phyloP scores from a whole-genome alignment of 2,888 invertebrate genomes.

The Yponomeuta cagnagella region DNA sequence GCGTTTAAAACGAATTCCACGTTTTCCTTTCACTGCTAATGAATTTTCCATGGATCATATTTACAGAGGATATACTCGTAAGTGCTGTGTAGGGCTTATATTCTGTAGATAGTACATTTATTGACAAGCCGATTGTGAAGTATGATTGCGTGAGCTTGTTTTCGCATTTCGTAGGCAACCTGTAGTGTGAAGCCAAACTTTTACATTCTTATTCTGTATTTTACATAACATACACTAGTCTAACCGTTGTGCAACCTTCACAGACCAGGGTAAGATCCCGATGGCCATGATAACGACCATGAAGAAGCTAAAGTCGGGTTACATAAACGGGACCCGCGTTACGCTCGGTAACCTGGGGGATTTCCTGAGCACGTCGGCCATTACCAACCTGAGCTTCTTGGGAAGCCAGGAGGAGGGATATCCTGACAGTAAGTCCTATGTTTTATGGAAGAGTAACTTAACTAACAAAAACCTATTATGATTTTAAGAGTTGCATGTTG shows the following conservation, averaged over 20 bases:
- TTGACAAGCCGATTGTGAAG: no score
- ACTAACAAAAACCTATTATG: not conserved
- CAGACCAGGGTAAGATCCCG: constrained; percentile 94
- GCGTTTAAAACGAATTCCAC: no score
- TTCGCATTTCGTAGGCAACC: no score
- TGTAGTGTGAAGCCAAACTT: not conserved
- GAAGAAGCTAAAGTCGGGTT: constrained; percentile 98
- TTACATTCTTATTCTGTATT: not conserved
- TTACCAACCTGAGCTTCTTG: constrained; percentile 96
- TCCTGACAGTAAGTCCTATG: constrained; percentile 82
- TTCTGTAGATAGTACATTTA: no score
- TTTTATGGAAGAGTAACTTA: not conserved
- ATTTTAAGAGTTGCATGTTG: not conserved
- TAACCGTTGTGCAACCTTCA: constrained; percentile 29
- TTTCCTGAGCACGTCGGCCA: constrained; percentile 97
- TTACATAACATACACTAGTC: not conserved
- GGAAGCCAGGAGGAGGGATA: constrained; percentile 94
- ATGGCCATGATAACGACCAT: constrained; percentile 97
- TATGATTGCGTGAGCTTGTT: no score
- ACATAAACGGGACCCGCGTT: constrained; percentile 98
- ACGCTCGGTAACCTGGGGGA: constrained; percentile 96
- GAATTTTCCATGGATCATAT: no score
- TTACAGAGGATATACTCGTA: no score
- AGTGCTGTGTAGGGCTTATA: no score
- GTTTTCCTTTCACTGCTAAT: no score